Evolutionary conservation across 2,888 invertebrate genomes (phyloP), one percentile per base, ranked within the genome.

Genomic region (Hirtodrosophila duncani): DNA sequence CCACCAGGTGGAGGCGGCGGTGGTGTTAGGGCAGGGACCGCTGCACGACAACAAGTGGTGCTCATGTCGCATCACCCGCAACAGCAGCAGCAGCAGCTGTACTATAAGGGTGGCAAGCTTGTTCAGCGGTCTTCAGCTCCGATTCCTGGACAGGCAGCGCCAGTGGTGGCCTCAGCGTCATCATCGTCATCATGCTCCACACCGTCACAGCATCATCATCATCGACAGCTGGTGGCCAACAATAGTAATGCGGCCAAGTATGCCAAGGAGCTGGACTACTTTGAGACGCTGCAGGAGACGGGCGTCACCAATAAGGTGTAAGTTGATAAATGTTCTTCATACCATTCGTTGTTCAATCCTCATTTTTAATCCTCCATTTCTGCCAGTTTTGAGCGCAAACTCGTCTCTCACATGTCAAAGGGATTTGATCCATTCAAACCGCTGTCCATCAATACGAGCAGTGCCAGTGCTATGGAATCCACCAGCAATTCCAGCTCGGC

Each of bases 301-400:
- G 86, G 86, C 14, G 86, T 86, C n/a, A 86, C 84, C 44, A 86
- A 86, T 46, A 84, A 86, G 81, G 86, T 86, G 86, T 86, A 80
- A 81, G 83, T 61, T 10, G 1, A 7, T 33, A 1, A 3, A 6
- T 0, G 4, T 6, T n/a, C 43, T 7, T 2, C 11, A 6, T 27
- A 5, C 17, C 17, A 29, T 2, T 20, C 6, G 7, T 6, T 24
- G 17, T 6, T 10, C 10, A 9, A 11, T 26, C 13, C 9, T 26
- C 8, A n/a, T 9, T 29, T 3, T 2, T 7, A 63, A 17, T 4
- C n/a, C 3, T 11, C 3, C 6, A 23, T 36, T 13, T 20, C 33
- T 43, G 37, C 18, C 9, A 84, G 85, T 34, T 86, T 86, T 60
- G 86, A 86, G 61, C 81, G 85, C 27, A 86, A 86, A 57, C 51